Conservation (phyloP, 2,797 vertebrate genomes). For the Gymnoscopelus microlampas region DNA sequence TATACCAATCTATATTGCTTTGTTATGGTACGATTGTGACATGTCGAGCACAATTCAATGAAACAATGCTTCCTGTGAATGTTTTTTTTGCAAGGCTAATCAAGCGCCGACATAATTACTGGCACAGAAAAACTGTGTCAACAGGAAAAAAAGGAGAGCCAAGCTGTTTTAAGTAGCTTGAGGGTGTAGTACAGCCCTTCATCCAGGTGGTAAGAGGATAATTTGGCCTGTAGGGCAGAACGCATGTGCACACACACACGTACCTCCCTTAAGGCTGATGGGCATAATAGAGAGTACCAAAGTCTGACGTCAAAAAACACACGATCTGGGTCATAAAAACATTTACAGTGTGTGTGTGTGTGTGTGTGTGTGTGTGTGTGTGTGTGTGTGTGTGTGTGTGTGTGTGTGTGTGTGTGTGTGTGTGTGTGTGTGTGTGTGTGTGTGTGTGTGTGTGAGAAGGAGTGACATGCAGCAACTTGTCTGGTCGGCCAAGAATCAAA, state of each 20-base stretch:
- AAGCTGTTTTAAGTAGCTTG: conserved; percentile 15
- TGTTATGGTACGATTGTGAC: neutral
- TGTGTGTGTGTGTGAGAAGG: too few relatives aligned
- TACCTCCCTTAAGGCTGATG: neutral
- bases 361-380: too few relatives aligned
- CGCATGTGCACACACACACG: neutral
- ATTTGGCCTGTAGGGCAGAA: conserved; percentile 1
- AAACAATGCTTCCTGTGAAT: neutral
- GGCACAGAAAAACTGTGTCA: conserved; percentile 1
- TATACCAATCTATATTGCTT: neutral
- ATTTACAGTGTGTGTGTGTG: neutral
- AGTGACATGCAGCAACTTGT: too few relatives aligned
- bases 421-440: too few relatives aligned
- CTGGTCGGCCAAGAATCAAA: too few relatives aligned
- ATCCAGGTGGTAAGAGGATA: conserved; percentile 14
- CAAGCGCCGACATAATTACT: neutral
- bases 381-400: too few relatives aligned
- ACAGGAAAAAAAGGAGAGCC: conserved; percentile 22
- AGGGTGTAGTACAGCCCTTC: neutral
- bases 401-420: too few relatives aligned
- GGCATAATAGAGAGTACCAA: too few relatives aligned
- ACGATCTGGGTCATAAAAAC: conserved; percentile 1
- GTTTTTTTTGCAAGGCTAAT: neutral
- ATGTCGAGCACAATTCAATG: neutral
- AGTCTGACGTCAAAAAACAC: too few relatives aligned